These are phyloP conservation scores for Argyra leucocephala DNA, from an alignment of 2,888 invertebrate species.

Conservation along the genomic window DNA sequence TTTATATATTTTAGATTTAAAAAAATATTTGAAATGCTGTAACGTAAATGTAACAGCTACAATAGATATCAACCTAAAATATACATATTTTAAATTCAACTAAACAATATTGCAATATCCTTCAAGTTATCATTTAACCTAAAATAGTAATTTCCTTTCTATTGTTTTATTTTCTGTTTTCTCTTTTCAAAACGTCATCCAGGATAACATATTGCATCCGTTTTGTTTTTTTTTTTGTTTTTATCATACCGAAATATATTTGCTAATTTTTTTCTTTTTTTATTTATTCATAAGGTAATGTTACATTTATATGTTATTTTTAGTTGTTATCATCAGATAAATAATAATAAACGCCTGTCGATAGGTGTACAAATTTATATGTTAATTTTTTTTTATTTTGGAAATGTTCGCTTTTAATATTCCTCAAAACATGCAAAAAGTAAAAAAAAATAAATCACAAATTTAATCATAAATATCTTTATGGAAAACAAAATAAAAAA, in stretches of 20 bases:
- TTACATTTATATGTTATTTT: neutral
- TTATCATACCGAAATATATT: neutral
- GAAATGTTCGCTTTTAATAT: neutral
- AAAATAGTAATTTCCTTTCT: neutral
- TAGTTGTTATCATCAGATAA: neutral
- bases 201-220: slow-evolving; percentile 6
- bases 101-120: neutral
- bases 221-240: neutral
- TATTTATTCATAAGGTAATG: too few relatives aligned
- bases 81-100: too few relatives aligned
- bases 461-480: too few relatives aligned
- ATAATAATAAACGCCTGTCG: slow-evolving; percentile 3
- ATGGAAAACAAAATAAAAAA: neutral
- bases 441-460: neutral
- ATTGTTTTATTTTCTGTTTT: too few relatives aligned
- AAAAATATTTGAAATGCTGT: too few relatives aligned
- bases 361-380: neutral
- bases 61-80: too few relatives aligned
- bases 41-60: too few relatives aligned
- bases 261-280: neutral
- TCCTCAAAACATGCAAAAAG: too few relatives aligned
- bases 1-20: too few relatives aligned
- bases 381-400: too few relatives aligned
- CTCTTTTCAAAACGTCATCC: neutral
- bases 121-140: neutral